Evolutionary conservation across 1,140 invertebrate species (phyloP).

Genomic region (Drosophila pachea): DNA sequence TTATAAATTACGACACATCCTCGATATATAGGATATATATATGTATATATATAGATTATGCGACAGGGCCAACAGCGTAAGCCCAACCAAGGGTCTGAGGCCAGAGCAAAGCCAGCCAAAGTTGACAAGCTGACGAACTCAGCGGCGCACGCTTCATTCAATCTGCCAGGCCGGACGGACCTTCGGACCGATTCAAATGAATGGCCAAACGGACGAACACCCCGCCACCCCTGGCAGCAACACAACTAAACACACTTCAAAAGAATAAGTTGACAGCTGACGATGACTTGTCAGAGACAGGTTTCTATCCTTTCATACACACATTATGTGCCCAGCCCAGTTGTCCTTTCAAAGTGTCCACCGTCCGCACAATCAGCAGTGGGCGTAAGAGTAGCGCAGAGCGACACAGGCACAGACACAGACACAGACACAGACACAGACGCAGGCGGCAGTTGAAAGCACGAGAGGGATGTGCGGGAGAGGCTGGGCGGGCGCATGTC

Average conservation of each 20-base stretch:
- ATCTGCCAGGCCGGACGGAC: conserved; percentile 51
- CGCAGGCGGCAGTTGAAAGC: not conserved
- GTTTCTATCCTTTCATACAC: conserved; percentile 75
- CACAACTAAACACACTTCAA: conserved; percentile 78
- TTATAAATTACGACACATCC: too few species aligned
- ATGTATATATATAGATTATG: conserved; percentile 77
- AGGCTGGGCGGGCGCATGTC: conserved; percentile 48
- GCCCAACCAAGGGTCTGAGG: conserved; percentile 10
- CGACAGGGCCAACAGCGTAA: conserved; percentile 76
- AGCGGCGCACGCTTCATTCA: conserved; percentile 59
- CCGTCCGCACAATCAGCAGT: conserved; percentile 39
- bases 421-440: not conserved
- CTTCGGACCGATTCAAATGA: conserved; percentile 12
- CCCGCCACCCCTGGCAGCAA: conserved; percentile 28
- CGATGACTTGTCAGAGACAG: conserved; percentile 78
- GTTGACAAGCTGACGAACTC: conserved; percentile 54
- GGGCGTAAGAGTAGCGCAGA: conserved; percentile 5
- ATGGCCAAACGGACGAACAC: conserved; percentile 49
- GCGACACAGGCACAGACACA: not conserved
- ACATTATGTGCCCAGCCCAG: conserved; percentile 53
- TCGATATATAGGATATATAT: too few species aligned
- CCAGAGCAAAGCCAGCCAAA: conserved; percentile 38
- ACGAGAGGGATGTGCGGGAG: not conserved
- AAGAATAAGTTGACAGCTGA: conserved; percentile 79
- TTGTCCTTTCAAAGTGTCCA: conserved; percentile 28